Conservation (phyloP, 2,113 vertebrate genomes). For the Cyprinodon brontotheroides region DNA sequence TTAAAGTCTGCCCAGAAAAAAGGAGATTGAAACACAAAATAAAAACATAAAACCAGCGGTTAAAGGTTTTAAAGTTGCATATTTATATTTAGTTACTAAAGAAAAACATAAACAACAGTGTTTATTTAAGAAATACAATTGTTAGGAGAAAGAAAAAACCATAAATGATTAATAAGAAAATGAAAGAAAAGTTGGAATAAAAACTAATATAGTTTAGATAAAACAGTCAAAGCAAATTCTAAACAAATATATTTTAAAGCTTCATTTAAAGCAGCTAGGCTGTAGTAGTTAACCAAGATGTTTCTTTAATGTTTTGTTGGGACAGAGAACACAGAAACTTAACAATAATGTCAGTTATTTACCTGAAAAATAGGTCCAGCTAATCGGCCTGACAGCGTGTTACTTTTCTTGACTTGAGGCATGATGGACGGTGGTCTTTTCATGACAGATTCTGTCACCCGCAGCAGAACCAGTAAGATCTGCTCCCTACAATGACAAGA, state of each 20-base stretch:
- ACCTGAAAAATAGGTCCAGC: constrained; percentile 97
- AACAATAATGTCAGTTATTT: background rate
- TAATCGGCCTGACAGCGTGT: constrained; percentile 92
- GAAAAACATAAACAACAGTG: background rate
- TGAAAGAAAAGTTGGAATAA: too few species aligned
- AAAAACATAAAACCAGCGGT: background rate
- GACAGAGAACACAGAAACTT: background rate
- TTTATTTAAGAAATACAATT: background rate
- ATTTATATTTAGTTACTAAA: background rate
- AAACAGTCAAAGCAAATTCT: too few species aligned
- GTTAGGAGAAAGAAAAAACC: too few species aligned
- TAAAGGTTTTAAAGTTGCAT: background rate
- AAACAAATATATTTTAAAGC: too few species aligned
- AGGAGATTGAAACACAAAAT: constrained; percentile 18
- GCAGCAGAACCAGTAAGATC: constrained; percentile 93
- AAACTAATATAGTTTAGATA: too few species aligned
- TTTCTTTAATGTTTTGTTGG: background rate
- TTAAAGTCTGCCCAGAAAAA: constrained; percentile 88
- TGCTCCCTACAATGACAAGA: constrained; percentile 87
- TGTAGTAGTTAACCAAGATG: background rate
- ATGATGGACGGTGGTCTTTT: constrained; percentile 94
- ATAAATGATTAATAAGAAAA: too few species aligned
- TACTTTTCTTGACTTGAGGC: constrained; percentile 91
- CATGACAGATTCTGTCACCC: constrained; percentile 97
- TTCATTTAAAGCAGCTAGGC: too few species aligned